Conservation (phyloP, 2,888 invertebrate genomes). For the Drosophila histrio region DNA sequence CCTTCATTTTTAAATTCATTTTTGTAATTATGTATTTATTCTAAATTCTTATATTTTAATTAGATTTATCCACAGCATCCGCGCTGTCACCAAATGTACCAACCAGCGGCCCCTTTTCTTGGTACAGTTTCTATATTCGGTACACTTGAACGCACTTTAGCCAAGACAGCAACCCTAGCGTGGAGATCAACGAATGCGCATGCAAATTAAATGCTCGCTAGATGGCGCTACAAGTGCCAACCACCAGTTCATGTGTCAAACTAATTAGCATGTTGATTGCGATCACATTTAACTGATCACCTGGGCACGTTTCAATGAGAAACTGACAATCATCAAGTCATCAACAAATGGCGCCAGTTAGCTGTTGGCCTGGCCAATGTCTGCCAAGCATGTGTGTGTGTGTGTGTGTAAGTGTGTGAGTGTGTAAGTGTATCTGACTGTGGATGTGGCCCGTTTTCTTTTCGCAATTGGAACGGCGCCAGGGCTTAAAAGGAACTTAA, state of each 20-base stretch:
- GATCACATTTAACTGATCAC: constrained; percentile 16
- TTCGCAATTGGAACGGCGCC: constrained; percentile 81
- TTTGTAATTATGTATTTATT: too few relatives aligned
- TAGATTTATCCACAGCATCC: not conserved
- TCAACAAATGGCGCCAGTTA: constrained; percentile 59
- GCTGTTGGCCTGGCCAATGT: constrained; percentile 28
- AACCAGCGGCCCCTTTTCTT: not conserved
- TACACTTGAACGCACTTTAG: not conserved
- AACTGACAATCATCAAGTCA: constrained; percentile 50
- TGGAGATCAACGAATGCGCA: constrained; percentile 19
- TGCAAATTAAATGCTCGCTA: constrained; percentile 2
- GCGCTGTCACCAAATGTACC: not conserved
- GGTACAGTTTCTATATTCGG: not conserved
- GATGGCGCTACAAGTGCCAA: constrained; percentile 46
- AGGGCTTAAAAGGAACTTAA: constrained; percentile 77
- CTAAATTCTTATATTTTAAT: too few relatives aligned
- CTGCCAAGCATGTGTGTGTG: constrained; percentile 8
- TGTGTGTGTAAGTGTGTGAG: constrained; percentile 12
- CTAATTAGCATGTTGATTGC: constrained; percentile 14
- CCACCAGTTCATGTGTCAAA: not conserved
- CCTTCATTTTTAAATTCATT: too few relatives aligned
- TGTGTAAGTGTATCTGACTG: constrained; percentile 12
- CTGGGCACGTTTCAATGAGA: constrained; percentile 17
- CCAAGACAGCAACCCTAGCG: constrained; percentile 7
- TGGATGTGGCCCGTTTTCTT: constrained; percentile 45